phyloP scores from a whole-genome alignment of 2,113 vertebrate species.

The Urocitellus parryii region DNA sequence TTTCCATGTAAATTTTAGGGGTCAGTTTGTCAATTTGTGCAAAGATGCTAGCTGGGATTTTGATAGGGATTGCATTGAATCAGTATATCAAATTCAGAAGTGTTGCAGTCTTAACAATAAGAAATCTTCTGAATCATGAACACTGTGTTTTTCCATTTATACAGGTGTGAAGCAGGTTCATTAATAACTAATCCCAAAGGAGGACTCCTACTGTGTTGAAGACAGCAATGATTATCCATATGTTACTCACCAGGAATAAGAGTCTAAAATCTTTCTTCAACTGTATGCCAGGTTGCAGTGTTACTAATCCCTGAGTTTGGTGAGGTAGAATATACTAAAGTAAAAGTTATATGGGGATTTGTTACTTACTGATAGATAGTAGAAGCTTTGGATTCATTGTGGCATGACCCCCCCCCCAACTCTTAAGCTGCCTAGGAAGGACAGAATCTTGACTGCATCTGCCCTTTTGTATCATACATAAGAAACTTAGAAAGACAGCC shows the following conservation, averaged over 20 bases:
- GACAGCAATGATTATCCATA: neutral
- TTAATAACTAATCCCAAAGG: neutral
- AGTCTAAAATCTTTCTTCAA: neutral
- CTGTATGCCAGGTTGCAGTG: neutral
- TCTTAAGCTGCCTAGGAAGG: neutral
- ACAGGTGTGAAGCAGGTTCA: too few species aligned
- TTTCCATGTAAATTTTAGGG: neutral
- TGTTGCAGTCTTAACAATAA: neutral
- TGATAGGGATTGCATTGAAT: neutral
- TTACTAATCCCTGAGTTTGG: neutral
- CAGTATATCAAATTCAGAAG: neutral
- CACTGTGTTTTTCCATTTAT: neutral
- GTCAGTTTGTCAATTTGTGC: neutral
- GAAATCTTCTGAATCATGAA: neutral
- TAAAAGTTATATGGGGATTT: neutral
- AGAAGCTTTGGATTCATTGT: neutral
- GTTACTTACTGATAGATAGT: neutral
- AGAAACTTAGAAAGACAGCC: neutral
- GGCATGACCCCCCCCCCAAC: rapidly evolving
- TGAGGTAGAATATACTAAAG: neutral
- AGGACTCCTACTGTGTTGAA: neutral
- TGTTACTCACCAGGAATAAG: neutral
- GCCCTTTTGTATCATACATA: too few species aligned
- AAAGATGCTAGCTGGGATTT: neutral
- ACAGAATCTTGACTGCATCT: neutral